These are phyloP conservation scores for Salvelinus alpinus DNA, from an alignment of 2,113 vertebrate species.

Conservation along the genomic window DNA sequence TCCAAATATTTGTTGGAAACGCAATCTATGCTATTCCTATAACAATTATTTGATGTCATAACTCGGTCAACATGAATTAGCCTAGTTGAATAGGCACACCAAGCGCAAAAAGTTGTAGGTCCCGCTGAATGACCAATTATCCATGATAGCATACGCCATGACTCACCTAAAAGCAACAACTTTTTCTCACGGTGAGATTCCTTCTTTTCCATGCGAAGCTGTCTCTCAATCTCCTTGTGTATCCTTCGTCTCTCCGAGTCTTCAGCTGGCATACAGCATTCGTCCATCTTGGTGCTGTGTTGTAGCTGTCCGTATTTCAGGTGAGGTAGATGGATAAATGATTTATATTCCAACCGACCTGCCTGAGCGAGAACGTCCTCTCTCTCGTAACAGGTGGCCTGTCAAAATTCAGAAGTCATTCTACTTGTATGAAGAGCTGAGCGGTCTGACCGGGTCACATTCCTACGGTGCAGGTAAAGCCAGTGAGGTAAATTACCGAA, in stretches of 20 bases:
- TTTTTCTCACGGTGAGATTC: conserved; percentile 73
- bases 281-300: conserved; percentile 59
- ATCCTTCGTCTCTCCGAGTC: conserved; percentile 73
- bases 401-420: conserved; percentile 4
- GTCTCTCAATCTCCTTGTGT: conserved; percentile 80
- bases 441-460: conserved; percentile 47
- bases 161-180: conserved; percentile 84
- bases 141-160: background rate
- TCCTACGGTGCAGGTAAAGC: conserved; percentile 38
- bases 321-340: background rate
- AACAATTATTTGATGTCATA: too few relatives aligned
- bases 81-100: too few relatives aligned
- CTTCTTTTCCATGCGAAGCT: conserved; percentile 74
- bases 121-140: background rate
- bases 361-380: too few relatives aligned
- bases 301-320: background rate
- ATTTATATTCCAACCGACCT: too few relatives aligned
- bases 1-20: too few relatives aligned
- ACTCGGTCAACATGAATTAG: too few relatives aligned
- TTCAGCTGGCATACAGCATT: conserved; percentile 77
- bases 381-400: too few relatives aligned
- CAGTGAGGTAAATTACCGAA: background rate
- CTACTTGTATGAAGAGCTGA: too few relatives aligned
- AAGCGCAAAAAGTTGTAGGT: too few relatives aligned
- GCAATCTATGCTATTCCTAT: too few relatives aligned